Conservation (phyloP, 2,888 invertebrate species). For the Kuschelorhynchus macadamiae region DNA sequence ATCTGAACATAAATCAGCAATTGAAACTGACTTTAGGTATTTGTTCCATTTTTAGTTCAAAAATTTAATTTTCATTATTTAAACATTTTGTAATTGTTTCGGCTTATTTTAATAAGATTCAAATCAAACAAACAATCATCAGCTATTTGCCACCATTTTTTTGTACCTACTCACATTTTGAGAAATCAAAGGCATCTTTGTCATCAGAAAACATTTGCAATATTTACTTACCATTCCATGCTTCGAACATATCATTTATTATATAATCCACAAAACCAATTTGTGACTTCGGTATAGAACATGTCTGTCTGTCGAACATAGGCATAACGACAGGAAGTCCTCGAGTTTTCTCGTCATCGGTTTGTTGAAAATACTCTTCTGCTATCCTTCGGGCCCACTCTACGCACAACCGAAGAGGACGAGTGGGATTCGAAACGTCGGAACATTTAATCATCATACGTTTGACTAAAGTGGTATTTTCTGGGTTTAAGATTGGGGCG, state of each 20-base stretch:
- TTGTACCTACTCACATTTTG: too few species aligned
- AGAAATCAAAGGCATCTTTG: too few species aligned
- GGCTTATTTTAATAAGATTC: too few species aligned
- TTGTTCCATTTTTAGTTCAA: too few species aligned
- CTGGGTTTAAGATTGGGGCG: constrained; percentile 73
- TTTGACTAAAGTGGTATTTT: constrained; percentile 89
- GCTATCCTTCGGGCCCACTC: constrained; percentile 98
- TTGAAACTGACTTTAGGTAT: too few species aligned
- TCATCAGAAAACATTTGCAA: too few species aligned
- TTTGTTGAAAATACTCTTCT: constrained; percentile 98
- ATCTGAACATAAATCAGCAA: too few species aligned
- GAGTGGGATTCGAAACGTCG: constrained; percentile 96
- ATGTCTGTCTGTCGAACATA: constrained; percentile 94
- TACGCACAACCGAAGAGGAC: constrained; percentile 84
- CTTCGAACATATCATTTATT: constrained; percentile 97
- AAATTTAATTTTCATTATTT: too few species aligned
- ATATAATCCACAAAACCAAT: constrained; percentile 98
- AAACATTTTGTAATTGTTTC: too few species aligned
- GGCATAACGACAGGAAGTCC: constrained; percentile 98
- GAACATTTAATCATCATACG: constrained; percentile 99
- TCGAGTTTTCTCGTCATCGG: constrained; percentile 93
- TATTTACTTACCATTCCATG: constrained; percentile 87
- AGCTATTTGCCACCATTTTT: too few species aligned
- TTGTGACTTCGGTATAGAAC: constrained; percentile 98
- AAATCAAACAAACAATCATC: too few species aligned